A percentile compares a stretch with the other conserved stretches of the same genome.
These are phyloP conservation scores for Adelges cooleyi DNA, from an alignment of 1,140 invertebrate species.

Conservation along the genomic window DNA sequence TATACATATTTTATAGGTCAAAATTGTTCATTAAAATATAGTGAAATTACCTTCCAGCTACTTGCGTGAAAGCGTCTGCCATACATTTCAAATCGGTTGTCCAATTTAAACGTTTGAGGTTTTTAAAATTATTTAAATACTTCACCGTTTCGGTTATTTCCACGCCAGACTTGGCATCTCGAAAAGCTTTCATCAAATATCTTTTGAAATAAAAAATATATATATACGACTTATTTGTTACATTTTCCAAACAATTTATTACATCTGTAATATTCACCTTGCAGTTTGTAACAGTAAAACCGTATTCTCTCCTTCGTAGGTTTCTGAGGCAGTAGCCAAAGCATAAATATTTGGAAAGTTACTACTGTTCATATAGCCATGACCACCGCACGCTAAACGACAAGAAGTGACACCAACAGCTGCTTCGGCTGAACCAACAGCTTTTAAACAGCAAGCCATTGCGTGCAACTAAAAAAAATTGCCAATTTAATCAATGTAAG, in stretches of 20 bases:
- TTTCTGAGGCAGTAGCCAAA: constrained; percentile 70
- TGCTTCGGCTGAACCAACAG: constrained; percentile 65
- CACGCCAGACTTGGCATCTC: constrained; percentile 47
- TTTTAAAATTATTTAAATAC: constrained; percentile 43
- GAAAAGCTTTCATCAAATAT: constrained; percentile 61
- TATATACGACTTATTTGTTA: background rate
- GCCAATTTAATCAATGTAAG: background rate
- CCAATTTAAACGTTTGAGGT: constrained; percentile 39
- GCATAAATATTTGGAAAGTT: constrained; percentile 77
- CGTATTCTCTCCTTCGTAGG: constrained; percentile 92
- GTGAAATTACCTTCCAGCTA: constrained; percentile 54
- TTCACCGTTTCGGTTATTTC: constrained; percentile 52
- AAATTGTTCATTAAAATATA: no score
- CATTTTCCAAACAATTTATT: background rate
- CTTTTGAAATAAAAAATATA: constrained; percentile 35
- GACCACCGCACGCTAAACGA: constrained; percentile 79
- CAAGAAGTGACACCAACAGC: constrained; percentile 63
- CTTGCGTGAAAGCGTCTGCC: constrained; percentile 51
- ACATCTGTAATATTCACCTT: constrained; percentile 40
- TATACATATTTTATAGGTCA: background rate
- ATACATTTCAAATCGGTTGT: constrained; percentile 51
- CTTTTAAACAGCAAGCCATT: constrained; percentile 80
- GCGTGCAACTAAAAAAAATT: constrained; percentile 59
- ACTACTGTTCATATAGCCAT: constrained; percentile 79
- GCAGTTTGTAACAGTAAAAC: constrained; percentile 82